Evolutionary conservation across 1,140 invertebrate species (phyloP).

Genomic region (Coptotermes formosanus): DNA sequence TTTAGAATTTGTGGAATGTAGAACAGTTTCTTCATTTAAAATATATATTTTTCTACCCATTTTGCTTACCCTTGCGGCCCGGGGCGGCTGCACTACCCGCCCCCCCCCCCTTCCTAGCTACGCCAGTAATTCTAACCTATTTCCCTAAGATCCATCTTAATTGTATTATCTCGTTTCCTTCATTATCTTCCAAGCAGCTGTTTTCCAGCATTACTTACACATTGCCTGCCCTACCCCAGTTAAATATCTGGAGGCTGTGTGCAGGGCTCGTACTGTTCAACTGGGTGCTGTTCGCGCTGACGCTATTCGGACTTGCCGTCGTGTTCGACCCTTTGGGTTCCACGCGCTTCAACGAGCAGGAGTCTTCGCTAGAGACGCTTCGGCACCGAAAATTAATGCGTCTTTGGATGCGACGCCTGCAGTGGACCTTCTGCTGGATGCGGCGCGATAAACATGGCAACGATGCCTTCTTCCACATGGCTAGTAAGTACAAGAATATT

Average conservation of each 20-base stretch:
- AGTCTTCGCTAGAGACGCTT: slow-evolving; percentile 48
- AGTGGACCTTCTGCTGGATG: slow-evolving; percentile 78
- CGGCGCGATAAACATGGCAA: slow-evolving; percentile 73
- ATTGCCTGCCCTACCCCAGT: neutral
- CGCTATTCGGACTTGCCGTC: slow-evolving; percentile 70
- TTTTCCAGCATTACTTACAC: neutral
- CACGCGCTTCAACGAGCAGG: slow-evolving; percentile 57
- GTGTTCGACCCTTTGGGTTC: slow-evolving; percentile 80
- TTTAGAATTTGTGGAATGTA: no score
- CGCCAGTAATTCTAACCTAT: no score
- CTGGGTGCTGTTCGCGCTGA: slow-evolving; percentile 73
- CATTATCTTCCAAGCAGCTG: neutral
- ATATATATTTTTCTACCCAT: no score
- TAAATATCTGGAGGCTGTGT: slow-evolving; percentile 40
- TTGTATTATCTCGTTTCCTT: no score
- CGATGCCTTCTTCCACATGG: slow-evolving; percentile 69
- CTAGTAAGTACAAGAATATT: neutral
- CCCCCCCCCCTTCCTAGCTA: no score
- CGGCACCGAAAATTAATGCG: slow-evolving; percentile 53
- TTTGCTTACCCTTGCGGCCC: no score
- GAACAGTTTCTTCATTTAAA: no score
- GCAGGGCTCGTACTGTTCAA: slow-evolving; percentile 73
- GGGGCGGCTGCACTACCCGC: no score
- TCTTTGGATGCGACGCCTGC: slow-evolving; percentile 69
- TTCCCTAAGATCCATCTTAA: no score